phyloP scores from a whole-genome alignment of 2,797 vertebrate genomes.

The Sebastolobus alascanus region DNA sequence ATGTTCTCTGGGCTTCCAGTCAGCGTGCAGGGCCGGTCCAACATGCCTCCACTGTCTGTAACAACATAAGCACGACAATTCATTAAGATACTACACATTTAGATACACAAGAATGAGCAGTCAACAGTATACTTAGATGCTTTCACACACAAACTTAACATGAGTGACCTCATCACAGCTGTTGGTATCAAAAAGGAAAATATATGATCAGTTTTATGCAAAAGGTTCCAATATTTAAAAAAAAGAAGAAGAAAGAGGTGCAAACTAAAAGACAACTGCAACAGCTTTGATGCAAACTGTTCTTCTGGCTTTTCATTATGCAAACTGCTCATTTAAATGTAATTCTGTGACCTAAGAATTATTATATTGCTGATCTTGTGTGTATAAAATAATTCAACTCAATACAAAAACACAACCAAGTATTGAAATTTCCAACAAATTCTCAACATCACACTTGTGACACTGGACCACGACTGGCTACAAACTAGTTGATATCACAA shows the following conservation, averaged over 20 bases:
- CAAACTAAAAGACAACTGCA: not conserved
- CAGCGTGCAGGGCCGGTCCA: slow-evolving; percentile 96
- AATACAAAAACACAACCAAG: not conserved
- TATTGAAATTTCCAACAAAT: not conserved
- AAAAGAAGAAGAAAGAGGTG: not conserved
- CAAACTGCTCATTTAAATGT: not conserved
- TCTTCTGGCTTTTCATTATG: not conserved
- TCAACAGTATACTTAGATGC: not conserved
- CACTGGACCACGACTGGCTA: not conserved
- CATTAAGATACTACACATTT: not conserved
- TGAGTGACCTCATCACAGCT: no score
- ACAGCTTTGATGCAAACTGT: not conserved
- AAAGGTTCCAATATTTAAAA: not conserved
- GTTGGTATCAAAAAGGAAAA: not conserved
- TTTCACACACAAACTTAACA: not conserved
- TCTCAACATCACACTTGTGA: not conserved
- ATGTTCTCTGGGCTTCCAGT: slow-evolving; percentile 97
- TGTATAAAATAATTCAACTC: not conserved
- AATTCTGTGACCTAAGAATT: not conserved
- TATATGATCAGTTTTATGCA: not conserved
- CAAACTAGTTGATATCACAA: not conserved
- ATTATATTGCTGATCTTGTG: not conserved
- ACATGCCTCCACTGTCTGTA: slow-evolving; percentile 97
- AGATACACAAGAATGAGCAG: not conserved
- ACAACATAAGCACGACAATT: not conserved